Evolutionary conservation across 2,888 invertebrate genomes (phyloP).

Genomic region (Synergus japonicus): DNA sequence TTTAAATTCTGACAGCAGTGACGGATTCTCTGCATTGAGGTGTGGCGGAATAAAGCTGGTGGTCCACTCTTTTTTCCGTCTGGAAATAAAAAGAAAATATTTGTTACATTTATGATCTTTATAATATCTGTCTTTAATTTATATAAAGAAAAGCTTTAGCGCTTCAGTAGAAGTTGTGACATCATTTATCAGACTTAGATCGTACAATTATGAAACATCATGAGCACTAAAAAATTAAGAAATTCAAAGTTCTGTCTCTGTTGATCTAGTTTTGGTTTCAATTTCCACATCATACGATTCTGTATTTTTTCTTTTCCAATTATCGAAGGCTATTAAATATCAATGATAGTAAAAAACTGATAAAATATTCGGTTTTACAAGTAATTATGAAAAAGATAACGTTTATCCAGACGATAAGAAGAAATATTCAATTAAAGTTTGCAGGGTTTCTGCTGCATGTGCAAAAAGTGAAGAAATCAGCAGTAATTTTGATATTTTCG

Average conservation of each 20-base stretch:
- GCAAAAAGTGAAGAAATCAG: background rate
- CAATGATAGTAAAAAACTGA: background rate
- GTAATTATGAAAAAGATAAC: background rate
- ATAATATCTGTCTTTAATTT: background rate
- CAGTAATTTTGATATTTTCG: background rate
- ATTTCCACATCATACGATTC: background rate
- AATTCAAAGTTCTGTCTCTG: background rate
- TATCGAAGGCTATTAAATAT: no score
- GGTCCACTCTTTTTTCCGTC: slow-evolving; percentile 71
- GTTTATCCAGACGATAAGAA: background rate
- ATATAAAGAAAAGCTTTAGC: background rate
- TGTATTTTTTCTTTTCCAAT: background rate
- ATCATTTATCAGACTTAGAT: slow-evolving; percentile 4
- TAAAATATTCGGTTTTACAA: background rate
- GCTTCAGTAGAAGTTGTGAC: background rate
- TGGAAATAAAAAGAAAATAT: slow-evolving; percentile 55
- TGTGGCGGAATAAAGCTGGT: slow-evolving; percentile 68
- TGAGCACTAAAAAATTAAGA: background rate
- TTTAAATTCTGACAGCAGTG: slow-evolving; percentile 76
- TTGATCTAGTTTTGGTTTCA: background rate
- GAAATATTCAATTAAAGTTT: background rate
- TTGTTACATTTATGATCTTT: background rate
- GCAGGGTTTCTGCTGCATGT: background rate
- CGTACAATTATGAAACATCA: slow-evolving; percentile 4
- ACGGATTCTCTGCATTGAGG: slow-evolving; percentile 74